Evolutionary conservation across 2,113 vertebrate species (phyloP).

Genomic region (Empidonax alnorum): DNA sequence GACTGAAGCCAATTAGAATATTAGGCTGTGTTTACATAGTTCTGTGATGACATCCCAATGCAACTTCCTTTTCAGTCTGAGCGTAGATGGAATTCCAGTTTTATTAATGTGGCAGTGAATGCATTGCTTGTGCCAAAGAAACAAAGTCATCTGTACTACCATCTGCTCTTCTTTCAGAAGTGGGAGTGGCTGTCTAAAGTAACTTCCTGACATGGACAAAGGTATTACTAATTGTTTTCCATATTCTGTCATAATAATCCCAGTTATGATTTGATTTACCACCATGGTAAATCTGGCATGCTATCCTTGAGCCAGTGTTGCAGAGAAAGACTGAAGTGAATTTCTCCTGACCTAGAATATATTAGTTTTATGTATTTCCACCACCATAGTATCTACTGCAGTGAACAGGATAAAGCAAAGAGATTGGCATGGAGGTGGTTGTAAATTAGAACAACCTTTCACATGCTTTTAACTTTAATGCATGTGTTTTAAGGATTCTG

Average conservation of each 20-base stretch:
- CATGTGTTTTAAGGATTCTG: neutral
- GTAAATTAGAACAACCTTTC: neutral
- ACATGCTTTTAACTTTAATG: neutral
- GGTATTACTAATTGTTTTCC: neutral
- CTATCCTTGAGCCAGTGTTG: neutral
- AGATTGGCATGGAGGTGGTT: neutral
- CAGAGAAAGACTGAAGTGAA: neutral
- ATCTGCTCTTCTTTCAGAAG: constrained; percentile 21
- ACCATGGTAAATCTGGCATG: neutral
- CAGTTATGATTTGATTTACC: neutral
- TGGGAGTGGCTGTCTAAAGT: neutral
- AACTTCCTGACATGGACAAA: neutral
- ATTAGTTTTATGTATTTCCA: neutral
- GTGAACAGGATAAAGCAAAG: neutral
- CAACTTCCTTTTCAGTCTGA: constrained; percentile 32
- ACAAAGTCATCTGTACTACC: neutral
- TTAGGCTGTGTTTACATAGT: neutral
- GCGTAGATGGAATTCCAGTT: neutral
- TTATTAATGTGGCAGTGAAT: neutral
- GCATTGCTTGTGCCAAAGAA: neutral
- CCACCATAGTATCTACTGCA: neutral
- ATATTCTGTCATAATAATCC: neutral
- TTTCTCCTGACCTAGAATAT: neutral
- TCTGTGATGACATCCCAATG: neutral
- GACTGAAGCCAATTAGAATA: neutral